Percentiles rank a stretch among this genome's conserved stretches.
phyloP scores from a whole-genome alignment of 2,888 invertebrate genomes.

The Melangyna quadrimaculata region DNA sequence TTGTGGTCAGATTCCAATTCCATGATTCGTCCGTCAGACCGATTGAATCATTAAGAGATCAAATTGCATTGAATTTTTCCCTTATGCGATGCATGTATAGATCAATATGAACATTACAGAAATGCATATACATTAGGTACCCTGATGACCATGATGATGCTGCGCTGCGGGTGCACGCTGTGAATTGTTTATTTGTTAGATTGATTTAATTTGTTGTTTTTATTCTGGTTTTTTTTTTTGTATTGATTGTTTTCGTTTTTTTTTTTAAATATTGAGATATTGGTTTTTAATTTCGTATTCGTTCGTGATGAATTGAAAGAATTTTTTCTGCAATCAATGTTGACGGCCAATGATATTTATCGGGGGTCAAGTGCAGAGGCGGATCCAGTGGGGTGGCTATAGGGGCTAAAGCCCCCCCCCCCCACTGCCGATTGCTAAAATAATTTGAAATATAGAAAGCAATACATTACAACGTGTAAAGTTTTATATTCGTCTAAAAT shows the following conservation, averaged over 20 bases:
- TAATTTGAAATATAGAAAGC: no score
- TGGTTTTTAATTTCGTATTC: constrained; percentile 49
- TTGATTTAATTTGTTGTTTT: constrained; percentile 36
- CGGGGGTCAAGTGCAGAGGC: constrained; percentile 65
- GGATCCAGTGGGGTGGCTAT: no score
- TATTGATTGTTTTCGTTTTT: constrained; percentile 13
- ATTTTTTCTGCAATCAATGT: constrained; percentile 43
- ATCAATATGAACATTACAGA: constrained; percentile 21
- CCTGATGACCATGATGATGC: not conserved
- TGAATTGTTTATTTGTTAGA: not conserved
- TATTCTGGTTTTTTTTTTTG: not conserved
- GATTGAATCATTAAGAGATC: constrained; percentile 45
- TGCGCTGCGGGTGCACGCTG: not conserved
- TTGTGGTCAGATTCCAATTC: constrained; percentile 61
- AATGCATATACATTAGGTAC: not conserved
- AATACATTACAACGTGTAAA: no score
- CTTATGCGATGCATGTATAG: not conserved
- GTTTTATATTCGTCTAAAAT: no score
- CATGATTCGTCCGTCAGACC: constrained; percentile 34
- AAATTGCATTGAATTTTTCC: constrained; percentile 43
- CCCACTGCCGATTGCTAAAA: no score
- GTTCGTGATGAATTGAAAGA: constrained; percentile 48
- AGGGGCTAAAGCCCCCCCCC: no score
- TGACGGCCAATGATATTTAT: constrained; percentile 38
- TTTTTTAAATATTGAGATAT: constrained; percentile 14